Percentiles rank a stretch among this genome's conserved stretches.
Conservation (phyloP, 2,888 invertebrate species). For the Thereva unica region DNA sequence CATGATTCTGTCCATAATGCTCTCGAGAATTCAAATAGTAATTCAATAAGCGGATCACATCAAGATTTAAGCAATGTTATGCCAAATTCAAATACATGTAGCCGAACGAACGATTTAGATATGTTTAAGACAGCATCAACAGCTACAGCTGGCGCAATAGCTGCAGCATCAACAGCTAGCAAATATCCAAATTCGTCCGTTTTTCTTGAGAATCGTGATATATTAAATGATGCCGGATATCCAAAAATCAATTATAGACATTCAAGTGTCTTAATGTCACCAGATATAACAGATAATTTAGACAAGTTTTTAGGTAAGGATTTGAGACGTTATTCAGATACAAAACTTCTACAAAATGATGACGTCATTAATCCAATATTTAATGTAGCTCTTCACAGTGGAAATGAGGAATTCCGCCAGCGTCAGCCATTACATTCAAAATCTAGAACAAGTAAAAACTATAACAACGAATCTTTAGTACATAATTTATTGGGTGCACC, state of each 20-base stretch:
- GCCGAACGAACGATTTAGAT: slow-evolving; percentile 39
- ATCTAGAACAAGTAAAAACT: slow-evolving; percentile 11
- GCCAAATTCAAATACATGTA: slow-evolving; percentile 29
- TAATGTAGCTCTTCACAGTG: slow-evolving; percentile 34
- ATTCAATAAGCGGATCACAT: slow-evolving; percentile 55
- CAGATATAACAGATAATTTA: slow-evolving; percentile 47
- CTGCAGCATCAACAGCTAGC: slow-evolving; percentile 43
- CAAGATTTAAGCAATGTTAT: slow-evolving; percentile 52
- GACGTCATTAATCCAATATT: slow-evolving; percentile 49
- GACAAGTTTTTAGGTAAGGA: slow-evolving; percentile 52
- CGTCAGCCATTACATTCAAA: slow-evolving; percentile 6
- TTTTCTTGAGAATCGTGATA: slow-evolving; percentile 58
- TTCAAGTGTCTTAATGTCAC: slow-evolving; percentile 51
- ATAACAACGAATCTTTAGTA: slow-evolving; percentile 13
- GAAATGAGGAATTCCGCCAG: slow-evolving; percentile 14
- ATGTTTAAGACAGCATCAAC: slow-evolving; percentile 35
- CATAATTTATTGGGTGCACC: slow-evolving; percentile 40
- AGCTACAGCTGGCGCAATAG: slow-evolving; percentile 39
- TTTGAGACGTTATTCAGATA: slow-evolving; percentile 57
- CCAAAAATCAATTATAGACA: slow-evolving; percentile 56
- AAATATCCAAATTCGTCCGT: slow-evolving; percentile 58
- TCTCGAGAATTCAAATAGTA: slow-evolving; percentile 55
- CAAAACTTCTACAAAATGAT: slow-evolving; percentile 54
- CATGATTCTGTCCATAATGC: slow-evolving; percentile 58
- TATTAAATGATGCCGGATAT: slow-evolving; percentile 56